Base-by-base conservation (phyloP, 2,113 vertebrate species). In the Tympanuchus pallidicinctus region DNA sequence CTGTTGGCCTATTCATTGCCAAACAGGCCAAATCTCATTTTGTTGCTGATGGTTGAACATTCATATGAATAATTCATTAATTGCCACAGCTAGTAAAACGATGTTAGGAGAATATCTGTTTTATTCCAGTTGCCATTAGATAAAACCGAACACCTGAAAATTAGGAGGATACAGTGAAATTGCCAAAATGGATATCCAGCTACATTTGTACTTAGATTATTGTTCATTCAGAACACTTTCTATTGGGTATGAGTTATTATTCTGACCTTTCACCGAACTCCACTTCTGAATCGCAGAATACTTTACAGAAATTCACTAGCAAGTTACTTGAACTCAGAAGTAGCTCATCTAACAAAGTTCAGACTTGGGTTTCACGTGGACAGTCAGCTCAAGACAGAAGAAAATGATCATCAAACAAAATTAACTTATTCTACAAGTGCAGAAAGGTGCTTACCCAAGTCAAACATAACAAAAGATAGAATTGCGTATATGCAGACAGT, bases 31-130 rank as follows among this genome's bases (percentile, higher is more conserved):
- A 61, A 82, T 42, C 18, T 76, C 74, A 50, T 82, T 79, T 28
- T 1, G 48, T 87, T 85, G 86, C 67, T 81, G 45, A 82, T 10
- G 6, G 36, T 6, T 87, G 87, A 82, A 63, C 21, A 73, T 45
- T 76, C 42, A 38, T 52, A 63, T 71, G 60, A 93, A 79, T 82
- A 92, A 76, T 80, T 94, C 84, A 87, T 59, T 63, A 93, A 92
- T 70, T 89, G 40, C 21, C 14, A 16, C 43, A 32, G 30, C 22
- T 59, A 82, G 57, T 84, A 66, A 84, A 54, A 89, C 1, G 12
- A 32, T 32, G 38, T 40, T 72, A 54, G 27, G n/a, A 83, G 27
- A 88, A 25, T 79, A 76, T 76, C 18, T 66, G 19, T 25, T 56
- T 24, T 54, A 87, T 87, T 89, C 61, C 54, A 89, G 30, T 21